Evolutionary conservation across 1,140 invertebrate genomes (phyloP), one percentile per base, ranked within the genome.

Genomic region (Drosophila insularis): DNA sequence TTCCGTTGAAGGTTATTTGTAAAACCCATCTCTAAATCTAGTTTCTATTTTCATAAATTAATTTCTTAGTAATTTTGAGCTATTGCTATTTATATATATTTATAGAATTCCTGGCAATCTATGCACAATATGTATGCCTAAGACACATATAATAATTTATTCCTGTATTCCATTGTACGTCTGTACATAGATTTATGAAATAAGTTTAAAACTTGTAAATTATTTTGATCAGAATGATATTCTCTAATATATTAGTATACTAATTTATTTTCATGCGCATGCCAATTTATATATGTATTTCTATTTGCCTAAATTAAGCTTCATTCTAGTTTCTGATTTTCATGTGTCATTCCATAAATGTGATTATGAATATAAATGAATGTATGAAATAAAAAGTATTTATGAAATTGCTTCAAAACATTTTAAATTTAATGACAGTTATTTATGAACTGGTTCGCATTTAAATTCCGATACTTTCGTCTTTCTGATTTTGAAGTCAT

Each of bases 1-100:
- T 6, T 91, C 89, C 4, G 80, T 89, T 32, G 90, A 90, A 35
- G 86, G 90, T 27, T 91, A 91, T 55, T 71, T 79, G 66, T 91
- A 74, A 74, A 27, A 19, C 13, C 8, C 4, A 35, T 58, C 32
- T 58, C 35, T 58, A 23, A 35, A 1, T 31, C 27, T 27, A 27
- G 27, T 14, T 5, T 14, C 4, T 43, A 31, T 54, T 53, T 53
- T 21, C 2, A 19, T 54, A 10, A 54, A 14, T 56, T 56, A 0
- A 14, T 32, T 58, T 31, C 17, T 17, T 35, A 35, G 31, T 56
- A 35, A 35, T 58, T 58, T 19, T 10, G 7, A 35, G 55, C 55
- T 58, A 50, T 50, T 50, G 19, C 19, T 50, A 19, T 17, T n/a
- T 43, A 46, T 46, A 21, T 10, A 21, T 50, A 50, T 27, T 27